Evolutionary conservation across 35 echinoderm and acorn worm genomes (phyloP).

Genomic region (Apostichopus japonicus): DNA sequence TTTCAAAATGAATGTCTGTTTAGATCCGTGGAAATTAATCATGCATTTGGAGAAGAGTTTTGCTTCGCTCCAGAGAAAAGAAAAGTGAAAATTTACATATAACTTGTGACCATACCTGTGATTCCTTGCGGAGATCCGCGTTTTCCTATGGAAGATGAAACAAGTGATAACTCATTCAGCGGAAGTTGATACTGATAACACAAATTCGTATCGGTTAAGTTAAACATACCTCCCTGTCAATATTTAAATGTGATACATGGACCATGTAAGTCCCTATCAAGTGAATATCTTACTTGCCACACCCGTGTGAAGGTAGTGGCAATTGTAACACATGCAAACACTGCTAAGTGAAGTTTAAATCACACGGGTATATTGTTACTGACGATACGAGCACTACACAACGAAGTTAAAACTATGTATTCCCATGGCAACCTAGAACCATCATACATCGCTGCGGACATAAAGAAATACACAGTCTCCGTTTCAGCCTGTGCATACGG

Average conservation of each 20-base stretch:
- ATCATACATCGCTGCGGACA: too few relatives aligned
- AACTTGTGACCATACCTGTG: background rate
- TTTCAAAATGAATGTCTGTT: background rate
- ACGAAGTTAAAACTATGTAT: too few relatives aligned
- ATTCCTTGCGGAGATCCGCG: background rate
- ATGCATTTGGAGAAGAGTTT: too few relatives aligned
- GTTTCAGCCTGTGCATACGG: too few relatives aligned
- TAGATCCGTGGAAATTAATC: background rate
- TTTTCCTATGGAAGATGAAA: conserved; percentile 18
- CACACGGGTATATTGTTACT: background rate
- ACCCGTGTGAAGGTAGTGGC: background rate
- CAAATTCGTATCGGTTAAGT: background rate
- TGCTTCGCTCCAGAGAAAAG: too few relatives aligned
- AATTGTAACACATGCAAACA: background rate
- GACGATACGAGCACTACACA: too few relatives aligned
- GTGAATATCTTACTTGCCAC: background rate
- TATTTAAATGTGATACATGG: background rate
- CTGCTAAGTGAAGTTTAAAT: background rate
- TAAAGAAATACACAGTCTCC: too few relatives aligned
- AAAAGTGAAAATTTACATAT: too few relatives aligned
- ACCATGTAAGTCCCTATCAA: background rate
- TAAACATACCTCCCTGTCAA: background rate
- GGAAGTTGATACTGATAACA: background rate
- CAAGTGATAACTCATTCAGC: background rate
- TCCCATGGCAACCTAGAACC: too few relatives aligned